Evolutionary conservation across 2,797 vertebrate species (phyloP).

Genomic region (Chromis chromis): DNA sequence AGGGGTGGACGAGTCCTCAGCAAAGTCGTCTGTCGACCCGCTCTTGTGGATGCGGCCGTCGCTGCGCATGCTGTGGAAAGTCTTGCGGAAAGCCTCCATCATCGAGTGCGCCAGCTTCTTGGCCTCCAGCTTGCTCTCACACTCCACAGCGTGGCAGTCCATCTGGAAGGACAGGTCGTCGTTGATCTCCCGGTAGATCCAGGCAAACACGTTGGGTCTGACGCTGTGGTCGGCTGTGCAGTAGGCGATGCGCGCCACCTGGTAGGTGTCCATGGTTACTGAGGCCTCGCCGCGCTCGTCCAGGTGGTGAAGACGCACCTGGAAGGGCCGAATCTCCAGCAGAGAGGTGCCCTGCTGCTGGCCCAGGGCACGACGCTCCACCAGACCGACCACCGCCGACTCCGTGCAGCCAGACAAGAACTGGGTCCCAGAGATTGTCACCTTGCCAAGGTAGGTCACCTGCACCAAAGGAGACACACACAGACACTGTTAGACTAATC

Average conservation of each 20-base stretch:
- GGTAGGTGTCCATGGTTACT: slow-evolving; percentile 96
- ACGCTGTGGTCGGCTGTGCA: slow-evolving; percentile 97
- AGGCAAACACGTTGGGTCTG: slow-evolving; percentile 96
- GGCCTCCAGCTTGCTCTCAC: slow-evolving; percentile 97
- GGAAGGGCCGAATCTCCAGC: slow-evolving; percentile 97
- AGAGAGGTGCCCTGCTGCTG: slow-evolving; percentile 89
- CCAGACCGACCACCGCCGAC: slow-evolving; percentile 94
- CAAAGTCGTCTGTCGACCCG: slow-evolving; percentile 91
- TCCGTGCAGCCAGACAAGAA: slow-evolving; percentile 98
- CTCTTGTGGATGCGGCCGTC: slow-evolving; percentile 97
- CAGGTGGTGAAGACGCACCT: slow-evolving; percentile 96
- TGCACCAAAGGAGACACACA: slow-evolving; percentile 75
- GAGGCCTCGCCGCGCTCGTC: slow-evolving; percentile 91
- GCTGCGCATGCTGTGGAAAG: slow-evolving; percentile 98
- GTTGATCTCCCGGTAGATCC: slow-evolving; percentile 99
- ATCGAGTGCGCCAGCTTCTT: slow-evolving; percentile 99
- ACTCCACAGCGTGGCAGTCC: slow-evolving; percentile 98
- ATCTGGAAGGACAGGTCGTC: slow-evolving; percentile 99
- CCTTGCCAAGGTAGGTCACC: slow-evolving; percentile 97
- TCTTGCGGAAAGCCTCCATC: slow-evolving; percentile 99
- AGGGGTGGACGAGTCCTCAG: slow-evolving; percentile 91
- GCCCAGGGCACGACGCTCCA: slow-evolving; percentile 86
- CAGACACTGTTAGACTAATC: slow-evolving; percentile 17
- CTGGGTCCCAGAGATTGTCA: slow-evolving; percentile 93
- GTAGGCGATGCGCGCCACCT: slow-evolving; percentile 98